These are phyloP conservation scores for Catharus bicknelli DNA, from an alignment of 2,113 vertebrate species.

Conservation along the genomic window DNA sequence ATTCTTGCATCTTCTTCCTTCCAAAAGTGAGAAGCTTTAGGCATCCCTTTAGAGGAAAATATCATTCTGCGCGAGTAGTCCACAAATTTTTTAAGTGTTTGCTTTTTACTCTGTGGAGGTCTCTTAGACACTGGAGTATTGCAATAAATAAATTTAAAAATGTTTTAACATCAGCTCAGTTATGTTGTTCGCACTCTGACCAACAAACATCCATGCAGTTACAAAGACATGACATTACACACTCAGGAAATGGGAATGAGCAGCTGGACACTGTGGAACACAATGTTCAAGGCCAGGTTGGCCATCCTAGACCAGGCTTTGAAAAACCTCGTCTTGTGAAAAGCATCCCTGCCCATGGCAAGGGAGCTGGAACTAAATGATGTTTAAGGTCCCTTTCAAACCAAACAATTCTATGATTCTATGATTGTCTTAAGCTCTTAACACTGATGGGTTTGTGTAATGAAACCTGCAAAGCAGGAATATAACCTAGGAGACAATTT, in stretches of 20 bases:
- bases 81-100: not conserved
- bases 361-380: not conserved
- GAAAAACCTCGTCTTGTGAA: not conserved
- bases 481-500: not conserved
- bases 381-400: not conserved
- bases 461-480: not conserved
- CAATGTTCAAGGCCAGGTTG: not conserved
- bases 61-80: not conserved
- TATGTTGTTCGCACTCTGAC: not conserved
- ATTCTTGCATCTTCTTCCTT: not conserved
- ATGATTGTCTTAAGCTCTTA: not conserved
- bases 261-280: not conserved
- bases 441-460: not conserved
- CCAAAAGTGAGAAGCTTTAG: not conserved
- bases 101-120: not conserved
- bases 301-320: not conserved
- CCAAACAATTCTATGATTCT: not conserved
- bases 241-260: not conserved
- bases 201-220: not conserved
- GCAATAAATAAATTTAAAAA: not conserved
- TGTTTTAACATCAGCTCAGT: not conserved
- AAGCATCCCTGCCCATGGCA: not conserved
- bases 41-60: not conserved
- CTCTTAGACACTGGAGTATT: not conserved
- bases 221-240: not conserved